Evolutionary conservation across 2,113 vertebrate species (phyloP).

Genomic region (Pseudopipra pipra): DNA sequence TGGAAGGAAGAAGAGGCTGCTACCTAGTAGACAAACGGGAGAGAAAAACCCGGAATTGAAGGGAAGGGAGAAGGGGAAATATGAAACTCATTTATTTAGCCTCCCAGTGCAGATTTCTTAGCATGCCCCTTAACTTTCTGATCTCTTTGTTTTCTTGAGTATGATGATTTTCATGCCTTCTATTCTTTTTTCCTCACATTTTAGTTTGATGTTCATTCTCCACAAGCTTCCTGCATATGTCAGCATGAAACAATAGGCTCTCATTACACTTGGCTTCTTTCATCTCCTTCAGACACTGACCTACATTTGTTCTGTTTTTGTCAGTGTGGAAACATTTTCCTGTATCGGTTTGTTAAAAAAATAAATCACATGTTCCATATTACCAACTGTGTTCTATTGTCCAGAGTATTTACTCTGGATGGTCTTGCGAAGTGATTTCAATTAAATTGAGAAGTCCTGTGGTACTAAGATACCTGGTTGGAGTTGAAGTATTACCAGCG

Average conservation of each 20-base stretch:
- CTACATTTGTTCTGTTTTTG: conserved; percentile 50
- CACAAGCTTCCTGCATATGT: conserved; percentile 16
- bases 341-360: background rate
- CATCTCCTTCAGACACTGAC: conserved; percentile 54
- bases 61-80: conserved; percentile 60
- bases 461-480: background rate
- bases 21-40: conserved; percentile 71
- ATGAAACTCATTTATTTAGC: conserved; percentile 74
- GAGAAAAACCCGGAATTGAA: conserved; percentile 63
- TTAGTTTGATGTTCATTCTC: conserved; percentile 51
- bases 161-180: conserved; percentile 71
- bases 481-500: background rate
- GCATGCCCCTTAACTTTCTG: conserved; percentile 61
- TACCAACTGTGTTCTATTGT: conserved; percentile 16
- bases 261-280: conserved; percentile 40
- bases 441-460: background rate
- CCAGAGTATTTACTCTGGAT: conserved; percentile 7
- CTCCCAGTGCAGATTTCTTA: conserved; percentile 71
- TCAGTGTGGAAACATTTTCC: conserved; percentile 48
- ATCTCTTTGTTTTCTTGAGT: conserved; percentile 66
- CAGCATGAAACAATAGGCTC: conserved; percentile 47
- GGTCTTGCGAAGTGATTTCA: background rate
- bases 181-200: conserved; percentile 59
- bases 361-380: background rate
- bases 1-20: conserved; percentile 63